Base-by-base conservation (phyloP, 2,888 invertebrate genomes). In the Apocheima hispidaria region DNA sequence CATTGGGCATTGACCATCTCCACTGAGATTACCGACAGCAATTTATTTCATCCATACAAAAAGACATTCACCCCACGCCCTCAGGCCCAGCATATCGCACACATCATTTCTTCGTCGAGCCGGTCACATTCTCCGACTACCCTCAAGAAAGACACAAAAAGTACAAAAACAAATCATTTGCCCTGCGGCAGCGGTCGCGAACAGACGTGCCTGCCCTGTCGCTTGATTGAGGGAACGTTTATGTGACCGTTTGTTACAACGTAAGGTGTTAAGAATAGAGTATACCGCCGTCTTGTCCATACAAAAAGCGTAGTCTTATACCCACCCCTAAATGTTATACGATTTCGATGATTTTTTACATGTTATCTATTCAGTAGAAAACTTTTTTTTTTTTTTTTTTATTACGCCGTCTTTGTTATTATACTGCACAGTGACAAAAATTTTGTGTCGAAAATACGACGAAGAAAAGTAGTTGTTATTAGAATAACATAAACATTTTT, bases 71-170 rank as follows among this genome's bases (percentile, higher is more conserved):
- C 14, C 63, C 60, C 53, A 44, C 56, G 46, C 60, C 87, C 78
- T 59, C 61, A 56, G 85, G 87, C 84, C 68, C 67, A 75, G 79
- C 86, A 88, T 88, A 87, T 87, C 86, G 86, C 87, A 86, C 86
- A 76, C 63, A 64, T 59, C 68, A 68, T 68, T 68, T 63, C 60
- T 20, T 52, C 26, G 44, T 41, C 65, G 69, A 79, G 72, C 75
- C 80, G 86, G 87, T 87, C 86, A 86, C 87, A 87, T 87, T 87
- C 86, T 82, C 73, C 72, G 72, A 79, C 84, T 87, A 86, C 87
- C 86, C 85, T 79, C 79, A 74, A 67, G 73, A 61, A 52, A 40
- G 14, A 40, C 70, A 68, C 36, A 72, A 72, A 78, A 82, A 81
- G 79, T 79, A 76, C 68, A 49, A 72, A 77, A 73, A 73, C 68